Conservation (phyloP, 2,888 invertebrate species). For the Heteropelma amictum region DNA sequence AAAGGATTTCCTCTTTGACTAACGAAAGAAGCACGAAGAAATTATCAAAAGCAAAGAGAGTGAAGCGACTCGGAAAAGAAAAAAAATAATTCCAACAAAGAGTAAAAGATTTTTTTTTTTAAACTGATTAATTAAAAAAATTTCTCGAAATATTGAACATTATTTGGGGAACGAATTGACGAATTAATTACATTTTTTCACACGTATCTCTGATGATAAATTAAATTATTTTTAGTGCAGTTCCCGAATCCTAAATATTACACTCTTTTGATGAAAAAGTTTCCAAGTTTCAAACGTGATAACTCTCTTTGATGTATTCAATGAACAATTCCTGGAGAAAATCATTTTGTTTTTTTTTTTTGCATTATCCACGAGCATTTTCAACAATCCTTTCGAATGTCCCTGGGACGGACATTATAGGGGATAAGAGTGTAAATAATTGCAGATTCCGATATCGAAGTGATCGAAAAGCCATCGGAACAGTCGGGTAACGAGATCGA, state of each 20-base stretch:
- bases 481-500: constrained; percentile 48
- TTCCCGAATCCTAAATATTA: no score
- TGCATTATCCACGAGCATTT: neutral
- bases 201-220: no score
- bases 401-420: no score
- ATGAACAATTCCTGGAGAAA: no score
- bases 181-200: no score
- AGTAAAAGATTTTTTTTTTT: neutral
- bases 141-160: neutral
- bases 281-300: no score
- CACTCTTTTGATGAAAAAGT: no score
- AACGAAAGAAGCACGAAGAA: neutral
- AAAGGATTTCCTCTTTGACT: neutral
- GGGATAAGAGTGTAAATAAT: constrained; percentile 30
- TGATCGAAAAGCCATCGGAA: constrained; percentile 70
- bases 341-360: neutral
- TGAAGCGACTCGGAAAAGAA: neutral
- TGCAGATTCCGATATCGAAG: constrained; percentile 75
- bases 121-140: neutral
- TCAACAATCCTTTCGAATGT: neutral
- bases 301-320: no score
- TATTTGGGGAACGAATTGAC: no score
- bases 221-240: no score
- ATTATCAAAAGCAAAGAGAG: neutral
- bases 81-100: neutral